Percentiles rank a stretch among this genome's conserved stretches.
Conservation (phyloP, 2,797 vertebrate species). For the Dromococcyx pavoninus region DNA sequence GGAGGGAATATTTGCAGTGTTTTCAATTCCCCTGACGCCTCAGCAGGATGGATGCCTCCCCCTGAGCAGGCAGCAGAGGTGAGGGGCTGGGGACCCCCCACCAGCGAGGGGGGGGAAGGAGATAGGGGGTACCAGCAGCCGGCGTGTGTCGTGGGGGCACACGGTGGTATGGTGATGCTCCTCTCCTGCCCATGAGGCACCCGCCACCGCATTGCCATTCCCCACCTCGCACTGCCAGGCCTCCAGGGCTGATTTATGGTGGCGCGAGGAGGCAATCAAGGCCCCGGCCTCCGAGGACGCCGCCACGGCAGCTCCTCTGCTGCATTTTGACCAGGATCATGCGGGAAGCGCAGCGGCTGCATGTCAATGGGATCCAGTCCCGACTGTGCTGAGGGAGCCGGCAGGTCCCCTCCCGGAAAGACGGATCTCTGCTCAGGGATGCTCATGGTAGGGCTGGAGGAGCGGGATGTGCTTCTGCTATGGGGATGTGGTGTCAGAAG, state of each 20-base stretch:
- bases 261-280: neutral
- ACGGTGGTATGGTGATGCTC: rapidly evolving
- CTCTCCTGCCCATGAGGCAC: neutral
- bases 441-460: neutral
- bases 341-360: neutral
- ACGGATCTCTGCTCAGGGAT: neutral
- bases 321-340: neutral
- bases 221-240: neutral
- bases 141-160: rapidly evolving
- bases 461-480: neutral
- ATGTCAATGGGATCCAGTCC: neutral
- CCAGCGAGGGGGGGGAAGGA: neutral
- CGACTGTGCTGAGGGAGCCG: rapidly evolving
- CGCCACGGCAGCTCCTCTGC: neutral
- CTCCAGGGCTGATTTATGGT: constrained; percentile 7
- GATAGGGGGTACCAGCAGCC: neutral
- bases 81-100: neutral
- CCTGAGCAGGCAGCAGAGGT: neutral
- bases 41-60: constrained; percentile 31
- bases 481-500: neutral
- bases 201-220: neutral
- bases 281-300: neutral
- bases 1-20: constrained; percentile 53
- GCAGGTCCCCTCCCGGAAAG: neutral
- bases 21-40: constrained; percentile 51